Evolutionary conservation across 2,113 vertebrate species (phyloP).

Genomic region (Oreochromis aureus): DNA sequence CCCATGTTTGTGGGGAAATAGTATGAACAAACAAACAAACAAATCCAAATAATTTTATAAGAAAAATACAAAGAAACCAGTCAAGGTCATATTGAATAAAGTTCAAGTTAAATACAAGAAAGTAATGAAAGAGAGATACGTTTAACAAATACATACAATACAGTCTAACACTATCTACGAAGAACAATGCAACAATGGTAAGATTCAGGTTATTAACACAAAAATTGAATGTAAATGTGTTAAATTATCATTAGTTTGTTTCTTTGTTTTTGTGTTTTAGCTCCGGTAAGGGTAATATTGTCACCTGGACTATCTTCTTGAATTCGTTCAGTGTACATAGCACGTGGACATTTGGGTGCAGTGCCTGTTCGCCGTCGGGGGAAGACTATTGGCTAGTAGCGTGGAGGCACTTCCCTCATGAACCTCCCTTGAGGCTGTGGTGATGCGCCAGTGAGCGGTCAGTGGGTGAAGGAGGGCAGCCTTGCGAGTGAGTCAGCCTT

Average conservation of each 20-base stretch:
- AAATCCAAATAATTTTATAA: background rate
- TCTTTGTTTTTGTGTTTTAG: background rate
- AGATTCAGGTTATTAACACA: background rate
- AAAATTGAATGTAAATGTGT: background rate
- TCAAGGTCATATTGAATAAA: background rate
- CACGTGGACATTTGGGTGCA: background rate
- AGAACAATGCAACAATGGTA: background rate
- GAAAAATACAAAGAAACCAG: background rate
- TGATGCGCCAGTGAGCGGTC: slow-evolving; percentile 9
- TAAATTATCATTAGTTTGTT: background rate
- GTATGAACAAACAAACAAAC: background rate
- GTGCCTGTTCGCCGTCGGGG: background rate
- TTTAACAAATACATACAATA: background rate
- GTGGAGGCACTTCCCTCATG: slow-evolving; percentile 20
- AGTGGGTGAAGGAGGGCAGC: background rate
- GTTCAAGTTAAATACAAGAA: background rate
- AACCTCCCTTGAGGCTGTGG: background rate
- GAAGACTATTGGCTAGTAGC: background rate
- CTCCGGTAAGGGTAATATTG: background rate
- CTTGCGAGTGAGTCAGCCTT: background rate
- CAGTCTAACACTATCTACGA: background rate
- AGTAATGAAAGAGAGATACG: background rate
- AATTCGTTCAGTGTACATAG: background rate
- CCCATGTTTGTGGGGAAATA: background rate
- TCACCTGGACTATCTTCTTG: background rate